phyloP scores from a whole-genome alignment of 2,113 vertebrate genomes.

The Dasyurus viverrinus region DNA sequence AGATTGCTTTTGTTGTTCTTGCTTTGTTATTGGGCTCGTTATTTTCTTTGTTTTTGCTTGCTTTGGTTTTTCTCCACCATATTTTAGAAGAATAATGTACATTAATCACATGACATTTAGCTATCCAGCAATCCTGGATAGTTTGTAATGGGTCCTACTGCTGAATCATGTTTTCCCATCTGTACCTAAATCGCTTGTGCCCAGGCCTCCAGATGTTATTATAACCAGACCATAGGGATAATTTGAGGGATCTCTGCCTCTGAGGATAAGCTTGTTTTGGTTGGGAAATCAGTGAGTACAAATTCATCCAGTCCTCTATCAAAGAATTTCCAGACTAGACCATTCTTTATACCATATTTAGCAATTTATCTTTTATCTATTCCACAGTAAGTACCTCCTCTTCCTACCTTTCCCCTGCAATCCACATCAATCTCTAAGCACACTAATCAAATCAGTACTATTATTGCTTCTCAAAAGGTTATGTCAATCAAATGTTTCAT shows the following conservation, averaged over 20 bases:
- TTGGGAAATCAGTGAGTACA: background rate
- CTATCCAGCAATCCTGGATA: background rate
- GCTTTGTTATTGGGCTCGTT: background rate
- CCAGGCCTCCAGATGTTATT: background rate
- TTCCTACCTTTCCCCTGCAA: background rate
- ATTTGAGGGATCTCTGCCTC: background rate
- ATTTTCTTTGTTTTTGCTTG: background rate
- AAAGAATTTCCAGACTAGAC: background rate
- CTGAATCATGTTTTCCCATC: background rate
- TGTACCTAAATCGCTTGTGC: background rate
- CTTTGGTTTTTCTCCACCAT: background rate
- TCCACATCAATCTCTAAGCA: background rate
- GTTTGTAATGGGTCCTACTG: background rate
- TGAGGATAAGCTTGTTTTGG: background rate
- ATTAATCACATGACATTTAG: background rate
- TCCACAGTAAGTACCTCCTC: background rate
- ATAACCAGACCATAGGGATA: background rate
- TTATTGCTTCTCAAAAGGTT: background rate
- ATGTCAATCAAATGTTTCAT: background rate
- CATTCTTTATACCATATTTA: background rate
- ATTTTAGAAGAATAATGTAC: background rate
- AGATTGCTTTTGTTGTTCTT: background rate
- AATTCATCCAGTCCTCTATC: background rate
- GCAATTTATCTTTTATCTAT: background rate
- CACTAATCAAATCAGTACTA: background rate